Evolutionary conservation across 2,113 vertebrate genomes (phyloP).

Genomic region (Egretta garzetta): DNA sequence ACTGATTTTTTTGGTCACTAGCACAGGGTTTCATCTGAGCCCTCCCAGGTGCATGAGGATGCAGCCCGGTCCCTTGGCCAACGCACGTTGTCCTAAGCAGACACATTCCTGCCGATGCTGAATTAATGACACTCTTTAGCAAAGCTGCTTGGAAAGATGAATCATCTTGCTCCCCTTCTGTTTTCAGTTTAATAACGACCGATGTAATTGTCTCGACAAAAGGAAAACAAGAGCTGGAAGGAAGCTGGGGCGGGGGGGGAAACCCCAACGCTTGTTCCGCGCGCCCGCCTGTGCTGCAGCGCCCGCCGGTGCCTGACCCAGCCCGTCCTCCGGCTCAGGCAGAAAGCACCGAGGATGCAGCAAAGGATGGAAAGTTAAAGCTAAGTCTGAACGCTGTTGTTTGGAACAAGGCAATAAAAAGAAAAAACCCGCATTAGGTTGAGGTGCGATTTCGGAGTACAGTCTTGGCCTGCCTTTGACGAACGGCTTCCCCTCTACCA

Average conservation of each 20-base stretch:
- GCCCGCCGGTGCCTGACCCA: neutral
- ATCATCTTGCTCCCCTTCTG: neutral
- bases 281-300: fast-evolving
- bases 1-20: fast-evolving
- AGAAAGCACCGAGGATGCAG: neutral
- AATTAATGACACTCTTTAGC: neutral
- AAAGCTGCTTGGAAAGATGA: neutral
- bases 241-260: neutral
- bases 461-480: neutral
- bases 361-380: neutral
- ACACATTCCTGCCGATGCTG: neutral
- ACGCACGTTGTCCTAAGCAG: neutral
- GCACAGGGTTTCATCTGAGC: neutral
- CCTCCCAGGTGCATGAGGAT: neutral
- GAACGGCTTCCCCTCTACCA: neutral
- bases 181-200: neutral
- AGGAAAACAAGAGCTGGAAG: neutral
- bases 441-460: neutral
- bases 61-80: neutral
- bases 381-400: neutral
- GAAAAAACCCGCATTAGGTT: neutral
- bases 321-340: neutral
- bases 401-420: neutral
- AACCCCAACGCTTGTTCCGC: neutral
- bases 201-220: neutral